phyloP scores from a whole-genome alignment of 2,888 invertebrate species.

The Phaedon cochleariae region DNA sequence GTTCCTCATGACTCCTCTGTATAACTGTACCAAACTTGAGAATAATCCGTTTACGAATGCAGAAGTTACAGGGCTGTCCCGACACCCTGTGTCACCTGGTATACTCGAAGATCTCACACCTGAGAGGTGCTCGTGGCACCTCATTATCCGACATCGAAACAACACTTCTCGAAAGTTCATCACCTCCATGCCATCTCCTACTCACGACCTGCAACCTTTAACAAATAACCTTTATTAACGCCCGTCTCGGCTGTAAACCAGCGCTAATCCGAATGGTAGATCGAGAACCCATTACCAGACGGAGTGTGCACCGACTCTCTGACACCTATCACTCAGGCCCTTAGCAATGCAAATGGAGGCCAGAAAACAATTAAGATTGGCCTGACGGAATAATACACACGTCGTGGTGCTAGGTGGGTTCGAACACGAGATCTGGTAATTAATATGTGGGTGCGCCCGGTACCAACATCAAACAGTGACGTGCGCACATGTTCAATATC shows the following conservation, averaged over 20 bases:
- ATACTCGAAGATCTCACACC: too few species aligned
- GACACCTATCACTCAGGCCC: constrained; percentile 57
- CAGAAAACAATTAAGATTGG: constrained; percentile 52
- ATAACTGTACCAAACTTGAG: too few species aligned
- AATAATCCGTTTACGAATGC: too few species aligned
- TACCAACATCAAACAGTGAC: too few species aligned
- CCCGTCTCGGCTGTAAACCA: constrained; percentile 40
- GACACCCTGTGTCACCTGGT: too few species aligned
- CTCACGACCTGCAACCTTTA: constrained; percentile 9
- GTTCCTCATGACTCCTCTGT: too few species aligned
- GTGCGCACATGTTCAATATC: too few species aligned
- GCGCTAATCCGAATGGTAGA: constrained; percentile 42
- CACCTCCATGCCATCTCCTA: constrained; percentile 6
- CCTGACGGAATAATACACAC: constrained; percentile 51
- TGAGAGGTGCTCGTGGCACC: not conserved
- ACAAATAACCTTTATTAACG: constrained; percentile 22
- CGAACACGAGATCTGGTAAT: constrained; percentile 46
- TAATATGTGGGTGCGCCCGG: constrained; percentile 48
- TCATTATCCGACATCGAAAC: not conserved
- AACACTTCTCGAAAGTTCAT: not conserved
- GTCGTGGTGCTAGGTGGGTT: constrained; percentile 45
- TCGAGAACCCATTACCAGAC: constrained; percentile 51
- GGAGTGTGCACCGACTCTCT: constrained; percentile 50
- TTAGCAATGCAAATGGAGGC: constrained; percentile 56
- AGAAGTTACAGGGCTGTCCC: too few species aligned